Base-by-base conservation (phyloP, 2,888 invertebrate species). In the Drosophila gaucha region DNA sequence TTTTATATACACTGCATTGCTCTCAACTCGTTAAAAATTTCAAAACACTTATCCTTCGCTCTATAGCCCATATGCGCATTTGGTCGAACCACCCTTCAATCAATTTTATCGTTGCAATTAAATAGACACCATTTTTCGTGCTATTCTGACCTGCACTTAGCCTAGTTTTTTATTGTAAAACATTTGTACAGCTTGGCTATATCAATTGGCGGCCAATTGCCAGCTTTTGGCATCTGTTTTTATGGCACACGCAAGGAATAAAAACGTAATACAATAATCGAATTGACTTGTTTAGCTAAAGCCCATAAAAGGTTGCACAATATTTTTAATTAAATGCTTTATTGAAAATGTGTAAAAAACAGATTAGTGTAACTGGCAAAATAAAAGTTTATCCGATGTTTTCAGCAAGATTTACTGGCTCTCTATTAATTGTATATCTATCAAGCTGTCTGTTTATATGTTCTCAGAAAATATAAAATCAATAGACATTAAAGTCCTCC, bases 201-300 rank as follows among this genome's bases (percentile, higher is more conserved):
- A 26, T 49, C 54, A 55, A 67, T 73, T 73, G 62, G 22, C 44
- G 44, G 31, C 44, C 69, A 58, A 49, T 57, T 66, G 47, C 38
- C 54, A 56, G 72, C 56, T 44, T 69, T 69, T 74, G 39, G 39
- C 73, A 72, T 51, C 67, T 67, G 67, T 6, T 47, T 54, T 47
- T 28, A 69, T 56, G 22, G 22, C 55, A 43, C 16, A 24, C 26
- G 38, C 51, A 39, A 33, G 22, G 16, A 33, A 33, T 20, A 51
- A 49, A 56, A 51, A n/a, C 8, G n/a, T n/a, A 33, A 31, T 28
- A n/a, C 5, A 3, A 46, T 44, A 50, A 54, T 28, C 50, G 39
- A 47, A n/a, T n/a, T n/a, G n/a, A n/a, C n/a, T n/a, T n/a, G n/a
- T n/a, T 24, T 57, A 16, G 24, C 12, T n/a, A 18, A 9, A n/a